Evolutionary conservation across 2,113 vertebrate species (phyloP), one percentile per base, ranked within the genome.

Genomic region (Uria lomvia): DNA sequence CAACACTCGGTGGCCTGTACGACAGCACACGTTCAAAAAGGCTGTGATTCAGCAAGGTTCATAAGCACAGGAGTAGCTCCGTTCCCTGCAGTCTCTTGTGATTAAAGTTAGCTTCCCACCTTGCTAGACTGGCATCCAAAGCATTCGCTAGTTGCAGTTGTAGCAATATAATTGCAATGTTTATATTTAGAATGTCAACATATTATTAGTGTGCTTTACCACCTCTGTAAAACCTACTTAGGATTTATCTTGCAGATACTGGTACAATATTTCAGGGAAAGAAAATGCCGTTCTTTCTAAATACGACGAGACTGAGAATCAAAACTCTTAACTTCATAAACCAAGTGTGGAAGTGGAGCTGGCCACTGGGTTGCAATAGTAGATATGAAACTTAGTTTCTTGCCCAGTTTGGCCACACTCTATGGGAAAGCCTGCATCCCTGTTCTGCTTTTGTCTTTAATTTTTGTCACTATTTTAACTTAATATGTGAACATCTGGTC

Each of bases 121-220:
- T 93, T 62, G 34, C 52, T 66, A 50, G 56, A 11, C 62, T 75
- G 73, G 71, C 13, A 22, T 95, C 81, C 71, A 24, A 93, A 93
- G 74, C 90, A 85, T 92, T 91, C 3, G 0, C 45, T 85, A 73
- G 74, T 62, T 72, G 65, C 47, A 88, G 60, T 36, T 93, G 65
- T 62, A 94, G 45, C 74, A 92, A 90, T 84, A n/a, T 96, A 94
- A 96, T 95, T 94, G 93, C 85, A 76, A 14, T 95, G 92, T 94
- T 93, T 96, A 79, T 94, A 90, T 94, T 95, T 96, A 91, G 94
- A 91, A 60, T 16, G 53, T 76, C 86, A 96, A 82, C 66, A 22
- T 94, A 21, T 91, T 87, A 96, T 95, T 96, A 96, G 58, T n/a
- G 66, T 72, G 58, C 77, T 88, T 93, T 88, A 53, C 58, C 70